phyloP scores from a whole-genome alignment of 2,888 invertebrate genomes.

The Anticlea derivata region DNA sequence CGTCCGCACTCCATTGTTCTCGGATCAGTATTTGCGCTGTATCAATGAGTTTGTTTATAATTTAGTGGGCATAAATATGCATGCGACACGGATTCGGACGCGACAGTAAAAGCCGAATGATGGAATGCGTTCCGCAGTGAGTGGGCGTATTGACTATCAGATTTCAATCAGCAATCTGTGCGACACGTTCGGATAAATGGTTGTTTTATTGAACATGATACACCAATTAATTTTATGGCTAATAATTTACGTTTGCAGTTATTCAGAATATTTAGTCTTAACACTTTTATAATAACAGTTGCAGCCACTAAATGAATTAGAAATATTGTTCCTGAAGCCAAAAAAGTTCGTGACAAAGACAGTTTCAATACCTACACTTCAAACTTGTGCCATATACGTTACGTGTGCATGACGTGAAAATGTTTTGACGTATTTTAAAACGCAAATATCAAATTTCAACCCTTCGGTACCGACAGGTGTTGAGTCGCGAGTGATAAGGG shows the following conservation, averaged over 20 bases:
- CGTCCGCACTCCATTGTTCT: slow-evolving; percentile 69
- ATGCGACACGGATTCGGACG: slow-evolving; percentile 38
- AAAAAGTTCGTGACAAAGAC: slow-evolving; percentile 15
- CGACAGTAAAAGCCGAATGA: slow-evolving; percentile 47
- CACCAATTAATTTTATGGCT: slow-evolving; percentile 22
- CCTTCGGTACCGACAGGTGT: slow-evolving; percentile 52
- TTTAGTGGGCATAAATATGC: slow-evolving; percentile 42
- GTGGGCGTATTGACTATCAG: slow-evolving; percentile 68
- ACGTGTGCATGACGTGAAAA: slow-evolving; percentile 42
- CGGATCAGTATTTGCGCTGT: slow-evolving; percentile 37
- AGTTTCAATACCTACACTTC: slow-evolving; percentile 26
- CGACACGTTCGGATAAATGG: slow-evolving; percentile 36
- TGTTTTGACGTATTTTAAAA: slow-evolving; percentile 59
- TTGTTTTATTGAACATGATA: slow-evolving; percentile 27
- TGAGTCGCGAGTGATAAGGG: slow-evolving; percentile 59
- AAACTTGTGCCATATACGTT: slow-evolving; percentile 17
- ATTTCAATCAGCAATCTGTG: slow-evolving; percentile 64
- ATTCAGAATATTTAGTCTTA: slow-evolving; percentile 11
- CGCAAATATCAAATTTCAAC: slow-evolving; percentile 47
- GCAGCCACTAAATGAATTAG: not conserved
- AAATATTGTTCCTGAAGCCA: slow-evolving; percentile 13
- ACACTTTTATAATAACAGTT: slow-evolving; percentile 16
- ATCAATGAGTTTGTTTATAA: slow-evolving; percentile 49
- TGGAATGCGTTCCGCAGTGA: slow-evolving; percentile 48
- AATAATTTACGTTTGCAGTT: slow-evolving; percentile 18